Conservation (phyloP, 2,888 invertebrate species). For the Xestia c-nigrum region DNA sequence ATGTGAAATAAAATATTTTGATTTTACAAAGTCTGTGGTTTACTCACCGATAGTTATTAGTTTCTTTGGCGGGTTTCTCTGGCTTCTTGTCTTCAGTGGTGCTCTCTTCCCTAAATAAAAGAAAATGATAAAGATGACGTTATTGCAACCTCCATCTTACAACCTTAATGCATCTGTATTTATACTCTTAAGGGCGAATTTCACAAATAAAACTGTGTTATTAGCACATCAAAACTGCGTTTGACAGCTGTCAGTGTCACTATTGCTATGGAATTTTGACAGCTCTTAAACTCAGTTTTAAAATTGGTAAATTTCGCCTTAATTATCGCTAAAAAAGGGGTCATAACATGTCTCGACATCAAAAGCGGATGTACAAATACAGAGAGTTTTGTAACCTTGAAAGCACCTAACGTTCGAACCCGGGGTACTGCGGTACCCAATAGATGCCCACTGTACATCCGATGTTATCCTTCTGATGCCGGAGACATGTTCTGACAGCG, state of each 20-base stretch:
- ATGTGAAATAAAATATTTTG: no score
- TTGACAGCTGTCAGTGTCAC: background rate
- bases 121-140: background rate
- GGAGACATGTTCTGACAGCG: no score
- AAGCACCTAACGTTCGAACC: no score
- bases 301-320: background rate
- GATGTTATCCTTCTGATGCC: no score
- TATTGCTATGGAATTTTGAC: background rate
- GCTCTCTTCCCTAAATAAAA: constrained; percentile 75
- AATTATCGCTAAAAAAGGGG: background rate
- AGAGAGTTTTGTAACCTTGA: no score
- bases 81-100: constrained; percentile 75
- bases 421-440: no score
- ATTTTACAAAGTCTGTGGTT: background rate
- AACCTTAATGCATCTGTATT: background rate
- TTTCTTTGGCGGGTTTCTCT: constrained; percentile 74
- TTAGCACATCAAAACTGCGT: background rate
- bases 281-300: background rate
- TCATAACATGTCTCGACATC: background rate
- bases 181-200: background rate
- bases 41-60: constrained; percentile 79
- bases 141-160: background rate
- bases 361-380: no score
- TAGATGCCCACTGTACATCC: no score
- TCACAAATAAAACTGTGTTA: background rate